A percentile compares a stretch with the other conserved stretches of the same genome.
These are phyloP conservation scores for Atrina japonica DNA, from an alignment of 2,888 invertebrate genomes.

Conservation along the genomic window DNA sequence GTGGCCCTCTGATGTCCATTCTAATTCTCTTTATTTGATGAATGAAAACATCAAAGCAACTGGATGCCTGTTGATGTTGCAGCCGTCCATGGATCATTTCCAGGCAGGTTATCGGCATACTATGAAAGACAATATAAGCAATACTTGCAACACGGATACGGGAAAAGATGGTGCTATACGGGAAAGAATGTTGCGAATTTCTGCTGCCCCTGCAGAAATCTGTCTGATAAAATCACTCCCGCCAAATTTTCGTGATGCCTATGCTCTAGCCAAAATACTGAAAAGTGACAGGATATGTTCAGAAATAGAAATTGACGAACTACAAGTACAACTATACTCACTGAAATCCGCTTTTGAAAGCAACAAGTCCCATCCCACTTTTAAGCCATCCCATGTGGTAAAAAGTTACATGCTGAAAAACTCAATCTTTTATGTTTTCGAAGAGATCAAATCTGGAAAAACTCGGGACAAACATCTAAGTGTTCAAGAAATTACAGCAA, in stretches of 20 bases:
- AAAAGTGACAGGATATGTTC: slow-evolving; percentile 21
- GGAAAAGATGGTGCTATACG: background rate
- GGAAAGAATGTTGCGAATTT: slow-evolving; percentile 23
- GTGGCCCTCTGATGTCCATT: slow-evolving; percentile 19
- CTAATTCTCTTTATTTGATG: background rate
- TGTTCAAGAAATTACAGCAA: background rate
- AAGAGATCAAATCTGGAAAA: background rate
- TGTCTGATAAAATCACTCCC: slow-evolving; percentile 21
- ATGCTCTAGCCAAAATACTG: slow-evolving; percentile 27
- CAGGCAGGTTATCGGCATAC: too few relatives aligned
- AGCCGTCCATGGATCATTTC: slow-evolving; percentile 7
- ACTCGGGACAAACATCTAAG: background rate
- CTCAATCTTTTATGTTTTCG: slow-evolving; percentile 15
- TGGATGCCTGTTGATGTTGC: slow-evolving; percentile 26
- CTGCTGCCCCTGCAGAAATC: slow-evolving; percentile 34
- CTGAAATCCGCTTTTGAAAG: background rate
- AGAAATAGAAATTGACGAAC: slow-evolving; percentile 12
- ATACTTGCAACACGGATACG: slow-evolving; percentile 11
- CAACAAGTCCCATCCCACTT: background rate
- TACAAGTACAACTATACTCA: background rate
- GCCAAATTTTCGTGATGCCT: slow-evolving; percentile 1
- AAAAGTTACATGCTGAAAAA: slow-evolving; percentile 42
- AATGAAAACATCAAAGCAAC: background rate
- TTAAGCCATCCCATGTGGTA: slow-evolving; percentile 12
- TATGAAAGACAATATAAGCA: slow-evolving; percentile 9